A percentile compares a stretch with the other conserved stretches of the same genome.
Evolutionary conservation across 1,140 invertebrate species (phyloP).

Genomic region (Trichoplusia ni): DNA sequence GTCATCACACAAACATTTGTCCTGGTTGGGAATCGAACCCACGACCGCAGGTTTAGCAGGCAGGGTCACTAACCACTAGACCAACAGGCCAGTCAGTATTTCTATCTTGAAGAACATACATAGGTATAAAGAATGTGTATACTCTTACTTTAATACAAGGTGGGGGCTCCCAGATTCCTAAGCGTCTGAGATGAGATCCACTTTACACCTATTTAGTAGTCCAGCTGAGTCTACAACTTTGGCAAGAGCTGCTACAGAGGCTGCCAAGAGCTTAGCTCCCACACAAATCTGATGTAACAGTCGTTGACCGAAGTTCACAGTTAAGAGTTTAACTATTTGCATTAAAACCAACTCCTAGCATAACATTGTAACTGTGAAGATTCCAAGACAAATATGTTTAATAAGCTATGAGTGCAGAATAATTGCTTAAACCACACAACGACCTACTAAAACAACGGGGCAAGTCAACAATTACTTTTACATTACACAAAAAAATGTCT

Average conservation of each 20-base stretch:
- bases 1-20: too few relatives aligned
- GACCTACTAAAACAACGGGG: neutral
- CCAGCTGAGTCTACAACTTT: neutral
- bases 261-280: neutral
- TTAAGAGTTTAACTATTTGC: neutral
- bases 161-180: neutral
- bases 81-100: too few relatives aligned
- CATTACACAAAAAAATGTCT: neutral
- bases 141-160: neutral
- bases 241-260: neutral
- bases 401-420: too few relatives aligned
- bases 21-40: too few relatives aligned
- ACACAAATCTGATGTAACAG: constrained; percentile 3
- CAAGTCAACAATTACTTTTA: neutral
- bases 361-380: too few relatives aligned
- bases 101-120: too few relatives aligned
- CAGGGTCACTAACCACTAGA: too few relatives aligned
- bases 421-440: too few relatives aligned
- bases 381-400: neutral
- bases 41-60: too few relatives aligned
- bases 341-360: neutral
- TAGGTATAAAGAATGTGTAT: too few relatives aligned
- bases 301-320: neutral
- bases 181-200: neutral
- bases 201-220: constrained; percentile 2